Evolutionary conservation across 2,888 invertebrate genomes (phyloP).

Genomic region (Apotomis turbidana): DNA sequence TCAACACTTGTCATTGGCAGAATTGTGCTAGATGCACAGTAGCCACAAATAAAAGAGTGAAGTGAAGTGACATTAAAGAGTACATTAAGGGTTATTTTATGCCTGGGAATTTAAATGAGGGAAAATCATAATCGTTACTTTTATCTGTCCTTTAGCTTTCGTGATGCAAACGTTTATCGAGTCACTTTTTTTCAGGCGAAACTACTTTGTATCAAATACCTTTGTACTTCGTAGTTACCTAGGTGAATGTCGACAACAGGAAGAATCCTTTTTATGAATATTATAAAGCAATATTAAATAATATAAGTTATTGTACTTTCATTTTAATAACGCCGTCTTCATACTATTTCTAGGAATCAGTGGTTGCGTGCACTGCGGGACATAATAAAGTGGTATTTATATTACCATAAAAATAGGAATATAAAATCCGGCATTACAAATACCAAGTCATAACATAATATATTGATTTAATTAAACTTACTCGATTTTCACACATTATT

Average conservation of each 20-base stretch:
- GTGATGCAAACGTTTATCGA: constrained; percentile 29
- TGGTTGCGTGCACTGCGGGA: neutral
- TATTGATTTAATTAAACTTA: too few species aligned
- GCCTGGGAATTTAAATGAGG: constrained; percentile 34
- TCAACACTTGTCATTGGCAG: too few species aligned
- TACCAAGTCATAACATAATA: too few species aligned
- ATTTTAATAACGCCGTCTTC: neutral
- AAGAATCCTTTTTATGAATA: neutral
- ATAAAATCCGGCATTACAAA: too few species aligned
- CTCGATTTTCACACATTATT: too few species aligned
- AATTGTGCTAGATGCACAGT: too few species aligned
- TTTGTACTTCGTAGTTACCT: neutral
- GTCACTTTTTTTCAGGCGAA: constrained; percentile 22
- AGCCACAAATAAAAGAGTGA: too few species aligned
- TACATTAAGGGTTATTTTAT: constrained; percentile 40
- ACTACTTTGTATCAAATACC: neutral
- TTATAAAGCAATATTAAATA: neutral
- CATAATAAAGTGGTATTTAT: neutral
- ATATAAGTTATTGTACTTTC: too few species aligned
- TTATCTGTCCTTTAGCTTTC: constrained; percentile 31
- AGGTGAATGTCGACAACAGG: neutral
- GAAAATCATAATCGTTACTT: constrained; percentile 37
- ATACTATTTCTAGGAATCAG: neutral
- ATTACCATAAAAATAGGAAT: too few species aligned
- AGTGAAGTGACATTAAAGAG: constrained; percentile 40